Conservation (phyloP, 2,888 invertebrate species). For the Himalopsyche japonica region DNA sequence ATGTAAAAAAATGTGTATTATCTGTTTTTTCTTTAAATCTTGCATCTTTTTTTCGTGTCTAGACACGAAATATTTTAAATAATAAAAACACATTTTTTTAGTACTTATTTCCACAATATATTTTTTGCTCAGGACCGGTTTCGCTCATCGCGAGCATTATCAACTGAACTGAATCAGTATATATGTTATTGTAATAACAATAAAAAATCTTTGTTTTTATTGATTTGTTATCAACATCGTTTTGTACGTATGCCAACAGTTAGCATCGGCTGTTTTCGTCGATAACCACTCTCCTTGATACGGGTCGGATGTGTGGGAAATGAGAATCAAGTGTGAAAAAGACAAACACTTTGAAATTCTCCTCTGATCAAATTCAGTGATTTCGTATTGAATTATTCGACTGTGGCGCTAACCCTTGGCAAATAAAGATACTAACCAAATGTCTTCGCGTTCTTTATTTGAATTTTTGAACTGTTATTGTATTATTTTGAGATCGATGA, state of each 20-base stretch:
- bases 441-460: not conserved
- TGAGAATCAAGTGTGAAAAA: constrained; percentile 1
- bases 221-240: no score
- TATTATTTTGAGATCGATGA: no score
- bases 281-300: not conserved
- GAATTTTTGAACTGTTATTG: not conserved
- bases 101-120: no score
- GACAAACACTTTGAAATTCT: not conserved
- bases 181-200: no score
- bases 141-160: not conserved
- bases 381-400: not conserved
- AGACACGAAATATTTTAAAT: no score
- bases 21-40: no score
- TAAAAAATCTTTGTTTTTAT: no score
- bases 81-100: no score
- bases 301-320: not conserved
- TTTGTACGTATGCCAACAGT: not conserved
- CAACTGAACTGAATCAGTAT: no score
- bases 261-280: not conserved
- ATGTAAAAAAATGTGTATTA: no score
- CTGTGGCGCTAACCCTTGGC: not conserved
- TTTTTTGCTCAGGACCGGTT: not conserved
- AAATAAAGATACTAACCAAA: not conserved
- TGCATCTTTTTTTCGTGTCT: no score
- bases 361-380: not conserved